Percentiles rank a stretch among this genome's conserved stretches.
phyloP scores from a whole-genome alignment of 2,888 invertebrate genomes.

The Drosophila sordidapex region DNA sequence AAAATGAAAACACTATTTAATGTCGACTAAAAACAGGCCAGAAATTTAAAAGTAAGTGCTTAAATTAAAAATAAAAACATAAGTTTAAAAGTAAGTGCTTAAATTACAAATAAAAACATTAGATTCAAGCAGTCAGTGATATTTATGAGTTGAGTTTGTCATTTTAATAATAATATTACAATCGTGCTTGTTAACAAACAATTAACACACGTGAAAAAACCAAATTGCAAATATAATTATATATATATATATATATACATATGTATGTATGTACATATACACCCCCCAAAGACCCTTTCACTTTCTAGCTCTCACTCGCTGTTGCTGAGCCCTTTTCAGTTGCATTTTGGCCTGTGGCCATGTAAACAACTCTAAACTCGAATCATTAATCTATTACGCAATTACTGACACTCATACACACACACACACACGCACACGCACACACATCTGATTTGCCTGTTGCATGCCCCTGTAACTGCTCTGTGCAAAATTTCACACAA shows the following conservation, averaged over 20 bases:
- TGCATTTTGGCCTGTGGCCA: slow-evolving; percentile 65
- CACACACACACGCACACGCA: background rate
- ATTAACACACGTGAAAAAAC: background rate
- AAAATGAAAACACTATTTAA: background rate
- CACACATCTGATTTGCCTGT: slow-evolving; percentile 43
- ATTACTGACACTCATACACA: slow-evolving; percentile 58
- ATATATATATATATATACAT: no score
- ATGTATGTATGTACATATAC: no score
- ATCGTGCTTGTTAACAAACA: background rate
- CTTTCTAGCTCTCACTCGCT: background rate
- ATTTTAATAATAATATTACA: background rate
- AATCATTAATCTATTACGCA: slow-evolving; percentile 78
- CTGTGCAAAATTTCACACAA: slow-evolving; percentile 38
- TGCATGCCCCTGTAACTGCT: slow-evolving; percentile 28
- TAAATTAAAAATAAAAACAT: background rate
- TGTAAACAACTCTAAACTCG: slow-evolving; percentile 65
- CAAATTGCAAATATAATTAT: no score
- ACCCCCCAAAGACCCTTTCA: no score
- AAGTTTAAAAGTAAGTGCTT: no score
- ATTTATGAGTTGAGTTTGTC: background rate
- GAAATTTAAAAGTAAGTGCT: background rate
- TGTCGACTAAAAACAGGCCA: background rate
- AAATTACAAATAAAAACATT: no score
- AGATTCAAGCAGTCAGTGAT: background rate
- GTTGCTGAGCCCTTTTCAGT: slow-evolving; percentile 28